Evolutionary conservation across 1,140 invertebrate species (phyloP).

Genomic region (Drosophila azteca): DNA sequence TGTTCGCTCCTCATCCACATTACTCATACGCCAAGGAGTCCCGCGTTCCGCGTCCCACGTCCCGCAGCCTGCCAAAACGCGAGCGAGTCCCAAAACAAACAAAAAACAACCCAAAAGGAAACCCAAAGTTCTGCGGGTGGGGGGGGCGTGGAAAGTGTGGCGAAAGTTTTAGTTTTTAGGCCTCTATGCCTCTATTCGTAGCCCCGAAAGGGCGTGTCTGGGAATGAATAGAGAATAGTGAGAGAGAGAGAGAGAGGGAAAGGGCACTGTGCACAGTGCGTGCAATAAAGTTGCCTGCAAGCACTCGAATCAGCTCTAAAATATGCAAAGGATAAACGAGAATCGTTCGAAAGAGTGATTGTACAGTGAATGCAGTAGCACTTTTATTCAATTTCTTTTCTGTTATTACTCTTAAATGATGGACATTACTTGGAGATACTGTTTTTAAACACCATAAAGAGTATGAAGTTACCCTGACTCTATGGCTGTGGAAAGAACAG

Average conservation of each 20-base stretch:
- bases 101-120: conserved; percentile 28
- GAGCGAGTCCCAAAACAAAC: conserved; percentile 17
- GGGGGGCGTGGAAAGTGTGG: conserved; percentile 9
- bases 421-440: too few species aligned
- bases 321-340: too few species aligned
- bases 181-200: not conserved
- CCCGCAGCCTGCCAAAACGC: not conserved
- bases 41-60: not conserved
- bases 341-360: too few species aligned
- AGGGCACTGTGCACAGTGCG: conserved; percentile 9
- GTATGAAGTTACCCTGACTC: too few species aligned
- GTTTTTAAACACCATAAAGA: too few species aligned
- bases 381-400: conserved; percentile 7
- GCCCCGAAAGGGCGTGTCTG: conserved; percentile 3
- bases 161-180: conserved; percentile 48
- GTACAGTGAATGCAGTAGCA: too few species aligned
- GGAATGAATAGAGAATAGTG: conserved; percentile 8
- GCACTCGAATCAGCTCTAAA: too few species aligned
- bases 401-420: too few species aligned
- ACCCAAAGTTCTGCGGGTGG: conserved; percentile 5
- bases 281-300: conserved; percentile 5
- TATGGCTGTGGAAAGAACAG: too few species aligned
- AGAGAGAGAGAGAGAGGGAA: too few species aligned
- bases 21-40: conserved; percentile 63
- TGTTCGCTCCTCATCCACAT: conserved; percentile 36